phyloP scores from a whole-genome alignment of 2,797 vertebrate genomes.

The Pseudopleuronectes americanus region DNA sequence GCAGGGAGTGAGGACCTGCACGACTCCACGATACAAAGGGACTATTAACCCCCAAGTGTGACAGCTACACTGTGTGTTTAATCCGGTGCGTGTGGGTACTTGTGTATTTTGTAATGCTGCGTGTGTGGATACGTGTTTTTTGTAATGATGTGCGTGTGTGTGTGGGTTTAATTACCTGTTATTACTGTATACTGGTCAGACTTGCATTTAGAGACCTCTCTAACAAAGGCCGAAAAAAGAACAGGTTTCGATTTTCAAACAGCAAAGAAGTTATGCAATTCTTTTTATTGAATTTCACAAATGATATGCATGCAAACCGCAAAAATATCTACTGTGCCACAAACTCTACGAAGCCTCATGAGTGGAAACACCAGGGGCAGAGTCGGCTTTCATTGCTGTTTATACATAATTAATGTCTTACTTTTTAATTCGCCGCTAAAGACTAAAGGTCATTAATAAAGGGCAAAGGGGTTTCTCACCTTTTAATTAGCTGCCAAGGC shows the following conservation, averaged over 20 bases:
- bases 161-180: constrained; percentile 24
- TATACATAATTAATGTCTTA: constrained; percentile 35
- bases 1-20: constrained; percentile 52
- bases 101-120: background rate
- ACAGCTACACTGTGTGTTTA: constrained; percentile 20
- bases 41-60: constrained; percentile 60
- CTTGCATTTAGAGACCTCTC: constrained; percentile 16
- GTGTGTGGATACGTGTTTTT: background rate
- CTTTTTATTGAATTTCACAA: background rate
- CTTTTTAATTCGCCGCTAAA: constrained; percentile 11
- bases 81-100: background rate
- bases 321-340: background rate
- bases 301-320: background rate
- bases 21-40: constrained; percentile 61
- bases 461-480: constrained; percentile 26
- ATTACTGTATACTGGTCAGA: background rate
- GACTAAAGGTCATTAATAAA: constrained; percentile 43
- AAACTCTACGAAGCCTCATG: background rate
- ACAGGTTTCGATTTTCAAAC: background rate
- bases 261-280: no score
- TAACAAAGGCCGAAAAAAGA: background rate
- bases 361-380: background rate
- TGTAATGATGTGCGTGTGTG: no score
- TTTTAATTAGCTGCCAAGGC: constrained; percentile 39
- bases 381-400: constrained; percentile 9